Base-by-base conservation (phyloP, 1,140 invertebrate genomes). In the Trypoxylus dichotomus region DNA sequence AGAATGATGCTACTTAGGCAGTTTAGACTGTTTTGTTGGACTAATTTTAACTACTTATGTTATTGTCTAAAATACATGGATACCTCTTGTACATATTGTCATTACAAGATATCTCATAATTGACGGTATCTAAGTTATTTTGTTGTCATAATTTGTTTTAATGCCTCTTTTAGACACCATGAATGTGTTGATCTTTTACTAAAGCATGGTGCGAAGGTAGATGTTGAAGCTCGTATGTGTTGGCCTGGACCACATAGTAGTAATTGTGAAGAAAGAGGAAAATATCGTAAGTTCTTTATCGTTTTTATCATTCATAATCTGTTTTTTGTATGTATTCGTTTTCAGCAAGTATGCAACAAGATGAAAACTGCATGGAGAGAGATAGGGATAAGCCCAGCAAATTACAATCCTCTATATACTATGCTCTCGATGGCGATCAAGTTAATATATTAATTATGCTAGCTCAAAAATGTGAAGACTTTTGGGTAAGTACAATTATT, bases 361-460 rank as follows among this genome's bases (percentile, higher is more conserved):
- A 85, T 77, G 85, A 85, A 77, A 82, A 78, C 41, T 85, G 83
- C 71, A 82, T 85, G 10, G 84, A 85, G 74, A 79, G 84, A 41
- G 85, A 86, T 47, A 79, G 84, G 24, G 85, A 86, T 77, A 80
- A 84, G 84, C 83, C 88, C 21, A 92, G 86, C 68, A 92, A 93
- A 86, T 84, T 93, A 32, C 92, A 93, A 81, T 92, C 91, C 84
- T 91, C 92, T 6, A 89, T 93, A 58, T 93, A 90, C 84, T 93
- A 93, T 86, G 92, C 92, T 27, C 91, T 93, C 47, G 92, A 93
- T 85, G 92, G 92, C 24, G 92, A 93, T 86, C 91, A 93, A 85
- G 91, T 91, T 29, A 87, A 88, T 83, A 88, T 90, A 73, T 81
- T 93, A 24, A 92, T 91, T 81, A 87, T 93, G 79, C 86, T 93